Conservation (phyloP, 2,113 vertebrate species). For the Microtus montanus region DNA sequence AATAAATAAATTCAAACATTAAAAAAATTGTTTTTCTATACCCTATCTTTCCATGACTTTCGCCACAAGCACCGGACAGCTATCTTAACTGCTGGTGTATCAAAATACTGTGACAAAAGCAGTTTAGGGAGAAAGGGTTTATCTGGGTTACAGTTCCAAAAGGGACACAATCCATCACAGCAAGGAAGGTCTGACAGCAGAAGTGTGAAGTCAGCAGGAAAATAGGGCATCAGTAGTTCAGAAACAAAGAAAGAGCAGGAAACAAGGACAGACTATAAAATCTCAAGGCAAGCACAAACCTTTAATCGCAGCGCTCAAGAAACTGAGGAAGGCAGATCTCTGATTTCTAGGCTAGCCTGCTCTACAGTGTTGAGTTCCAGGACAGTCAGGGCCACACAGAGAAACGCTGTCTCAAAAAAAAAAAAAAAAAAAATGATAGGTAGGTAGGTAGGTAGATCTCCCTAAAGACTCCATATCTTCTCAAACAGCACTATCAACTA, state of each 20-base stretch:
- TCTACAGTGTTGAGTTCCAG: neutral
- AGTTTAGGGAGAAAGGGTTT: neutral
- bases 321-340: neutral
- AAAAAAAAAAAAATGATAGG: no score
- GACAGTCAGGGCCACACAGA: neutral
- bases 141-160: neutral
- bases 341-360: neutral
- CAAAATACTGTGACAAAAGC: neutral
- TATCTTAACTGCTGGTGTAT: neutral
- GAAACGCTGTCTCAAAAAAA: neutral
- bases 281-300: neutral
- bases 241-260: neutral
- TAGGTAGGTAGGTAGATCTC: neutral
- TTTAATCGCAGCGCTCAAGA: neutral
- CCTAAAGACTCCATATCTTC: neutral
- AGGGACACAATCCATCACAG: neutral
- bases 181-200: neutral
- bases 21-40: neutral
- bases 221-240: neutral
- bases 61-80: neutral
- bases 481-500: neutral
- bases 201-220: neutral
- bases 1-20: no score
- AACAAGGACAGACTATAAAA: neutral
- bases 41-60: neutral